Conservation (phyloP, 2,113 vertebrate species). For the Microcebus jonahi region DNA sequence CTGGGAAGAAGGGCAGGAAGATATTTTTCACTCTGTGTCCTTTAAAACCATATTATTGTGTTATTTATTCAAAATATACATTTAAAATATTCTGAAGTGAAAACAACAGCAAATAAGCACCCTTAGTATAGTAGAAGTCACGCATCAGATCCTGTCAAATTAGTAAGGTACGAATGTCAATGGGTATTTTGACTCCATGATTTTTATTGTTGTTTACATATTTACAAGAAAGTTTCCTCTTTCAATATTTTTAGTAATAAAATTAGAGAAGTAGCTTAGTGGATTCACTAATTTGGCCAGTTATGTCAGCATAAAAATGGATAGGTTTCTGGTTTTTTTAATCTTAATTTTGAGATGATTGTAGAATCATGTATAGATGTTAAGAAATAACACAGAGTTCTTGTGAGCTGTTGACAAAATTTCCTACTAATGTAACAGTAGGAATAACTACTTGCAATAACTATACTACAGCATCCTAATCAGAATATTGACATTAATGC, state of each 20-base stretch:
- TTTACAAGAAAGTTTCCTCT: not conserved
- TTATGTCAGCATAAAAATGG: not conserved
- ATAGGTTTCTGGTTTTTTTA: not conserved
- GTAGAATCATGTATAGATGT: not conserved
- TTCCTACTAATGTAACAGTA: not conserved
- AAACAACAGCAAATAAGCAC: not conserved
- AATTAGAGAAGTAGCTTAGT: not conserved
- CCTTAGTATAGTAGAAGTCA: not conserved
- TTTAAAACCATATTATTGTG: not conserved
- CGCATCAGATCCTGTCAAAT: not conserved
- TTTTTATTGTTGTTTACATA: not conserved
- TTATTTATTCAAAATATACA: slow-evolving; percentile 8
- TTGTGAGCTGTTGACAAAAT: not conserved
- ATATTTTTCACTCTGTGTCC: not conserved
- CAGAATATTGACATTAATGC: not conserved
- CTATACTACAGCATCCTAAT: not conserved
- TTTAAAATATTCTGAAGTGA: slow-evolving; percentile 6
- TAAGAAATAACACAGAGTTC: not conserved
- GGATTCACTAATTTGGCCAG: not conserved
- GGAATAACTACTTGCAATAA: slow-evolving; percentile 24
- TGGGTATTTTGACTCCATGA: not conserved
- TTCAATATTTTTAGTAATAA: not conserved
- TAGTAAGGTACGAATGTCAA: not conserved
- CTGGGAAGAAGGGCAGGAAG: not conserved
- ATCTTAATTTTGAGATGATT: not conserved